phyloP scores from a whole-genome alignment of 2,113 vertebrate species.

The Oryzias woworae region DNA sequence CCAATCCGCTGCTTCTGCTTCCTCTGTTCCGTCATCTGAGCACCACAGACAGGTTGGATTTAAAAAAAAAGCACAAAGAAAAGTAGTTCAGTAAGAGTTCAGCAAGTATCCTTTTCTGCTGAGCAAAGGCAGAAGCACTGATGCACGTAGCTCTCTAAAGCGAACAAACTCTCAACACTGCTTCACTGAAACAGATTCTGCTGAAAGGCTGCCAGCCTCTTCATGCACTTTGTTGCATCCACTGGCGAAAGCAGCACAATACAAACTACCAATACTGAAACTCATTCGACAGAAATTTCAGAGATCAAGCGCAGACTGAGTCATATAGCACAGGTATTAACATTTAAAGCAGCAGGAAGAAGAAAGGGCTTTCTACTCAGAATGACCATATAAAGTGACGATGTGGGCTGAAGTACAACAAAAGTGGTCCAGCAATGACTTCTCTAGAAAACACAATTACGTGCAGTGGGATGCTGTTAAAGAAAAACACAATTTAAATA shows the following conservation, averaged over 20 bases:
- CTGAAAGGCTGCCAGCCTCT: constrained; percentile 19
- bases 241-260: constrained; percentile 48
- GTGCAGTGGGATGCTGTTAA: background rate
- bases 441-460: constrained; percentile 38
- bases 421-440: constrained; percentile 55
- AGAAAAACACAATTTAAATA: constrained; percentile 21
- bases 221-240: constrained; percentile 20
- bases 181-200: constrained; percentile 20
- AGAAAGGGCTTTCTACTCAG: constrained; percentile 23
- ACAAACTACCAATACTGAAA: constrained; percentile 60
- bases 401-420: constrained; percentile 32
- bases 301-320: constrained; percentile 51
- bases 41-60: constrained; percentile 35
- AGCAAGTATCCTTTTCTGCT: background rate
- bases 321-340: constrained; percentile 42
- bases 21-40: constrained; percentile 98
- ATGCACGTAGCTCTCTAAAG: background rate
- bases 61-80: background rate
- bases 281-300: constrained; percentile 51
- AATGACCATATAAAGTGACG: constrained; percentile 20
- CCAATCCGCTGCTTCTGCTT: constrained; percentile 99
- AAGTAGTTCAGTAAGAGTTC: background rate
- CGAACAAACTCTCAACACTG: constrained; percentile 1
- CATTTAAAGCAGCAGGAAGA: constrained; percentile 28
- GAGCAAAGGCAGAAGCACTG: background rate